These are phyloP conservation scores for Germaria angustata DNA, from an alignment of 2,888 invertebrate genomes.

Conservation along the genomic window DNA sequence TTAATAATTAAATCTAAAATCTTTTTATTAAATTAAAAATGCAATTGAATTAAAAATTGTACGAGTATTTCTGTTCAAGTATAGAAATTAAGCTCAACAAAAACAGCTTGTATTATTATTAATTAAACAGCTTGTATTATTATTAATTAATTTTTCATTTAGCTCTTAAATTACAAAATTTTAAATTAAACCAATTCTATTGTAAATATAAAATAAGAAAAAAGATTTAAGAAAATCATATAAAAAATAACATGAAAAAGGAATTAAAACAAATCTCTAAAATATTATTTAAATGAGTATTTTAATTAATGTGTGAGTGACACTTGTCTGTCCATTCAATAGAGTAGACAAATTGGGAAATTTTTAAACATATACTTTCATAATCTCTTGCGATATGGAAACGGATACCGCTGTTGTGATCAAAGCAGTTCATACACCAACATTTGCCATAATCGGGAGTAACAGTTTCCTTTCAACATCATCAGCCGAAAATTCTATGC, in stretches of 20 bases:
- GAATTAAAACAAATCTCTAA: conserved; percentile 30
- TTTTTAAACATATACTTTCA: too few relatives aligned
- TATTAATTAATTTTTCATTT: conserved; percentile 40
- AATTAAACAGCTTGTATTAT: conserved; percentile 9
- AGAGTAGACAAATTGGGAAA: too few relatives aligned
- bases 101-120: conserved; percentile 10
- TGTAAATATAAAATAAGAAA: conserved; percentile 35
- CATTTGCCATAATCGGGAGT: too few relatives aligned
- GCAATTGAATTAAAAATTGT: not conserved
- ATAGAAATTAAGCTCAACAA: conserved; percentile 1
- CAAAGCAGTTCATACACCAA: too few relatives aligned
- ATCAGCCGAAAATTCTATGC: too few relatives aligned
- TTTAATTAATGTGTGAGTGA: not conserved
- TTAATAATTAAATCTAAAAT: conserved; percentile 5
- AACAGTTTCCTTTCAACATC: too few relatives aligned
- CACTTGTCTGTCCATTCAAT: not conserved
- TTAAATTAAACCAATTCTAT: conserved; percentile 21
- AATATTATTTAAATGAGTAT: conserved; percentile 7
- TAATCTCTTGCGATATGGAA: too few relatives aligned
- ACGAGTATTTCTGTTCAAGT: not conserved
- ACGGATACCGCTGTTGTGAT: too few relatives aligned
- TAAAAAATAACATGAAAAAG: conserved; percentile 9
- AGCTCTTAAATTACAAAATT: conserved; percentile 33
- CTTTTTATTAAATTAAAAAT: not conserved
- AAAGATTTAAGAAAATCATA: conserved; percentile 8